Percentiles rank a stretch among this genome's conserved stretches.
Conservation (phyloP, 2,888 invertebrate species). For the Plagodis pulveraria region DNA sequence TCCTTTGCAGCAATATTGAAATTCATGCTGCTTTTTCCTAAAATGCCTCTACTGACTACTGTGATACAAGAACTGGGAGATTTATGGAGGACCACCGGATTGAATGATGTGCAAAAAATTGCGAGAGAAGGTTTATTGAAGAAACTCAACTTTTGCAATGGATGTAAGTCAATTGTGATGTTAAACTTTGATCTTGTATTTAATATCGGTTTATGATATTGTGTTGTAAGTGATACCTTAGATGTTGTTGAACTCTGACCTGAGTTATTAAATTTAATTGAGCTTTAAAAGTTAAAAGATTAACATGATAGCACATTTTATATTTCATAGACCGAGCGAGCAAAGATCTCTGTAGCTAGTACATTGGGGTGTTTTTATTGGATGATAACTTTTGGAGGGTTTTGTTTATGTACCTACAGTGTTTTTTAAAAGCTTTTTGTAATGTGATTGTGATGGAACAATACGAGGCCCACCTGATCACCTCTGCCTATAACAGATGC, state of each 20-base stretch:
- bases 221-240: neutral
- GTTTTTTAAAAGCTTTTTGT: no score
- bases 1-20: slow-evolving; percentile 42
- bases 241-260: neutral
- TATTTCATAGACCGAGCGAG: no score
- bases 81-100: slow-evolving; percentile 41
- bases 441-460: no score
- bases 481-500: no score
- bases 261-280: no score
- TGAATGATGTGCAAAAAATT: slow-evolving; percentile 36
- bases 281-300: no score
- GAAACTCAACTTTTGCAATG: slow-evolving; percentile 38
- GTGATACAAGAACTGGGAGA: slow-evolving; percentile 44
- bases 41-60: slow-evolving; percentile 32
- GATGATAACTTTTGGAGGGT: no score
- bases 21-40: slow-evolving; percentile 34
- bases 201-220: neutral
- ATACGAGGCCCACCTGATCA: no score
- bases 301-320: no score
- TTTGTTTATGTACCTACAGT: no score
- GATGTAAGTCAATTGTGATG: slow-evolving; percentile 28
- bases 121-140: slow-evolving; percentile 35
- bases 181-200: neutral
- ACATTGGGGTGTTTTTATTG: no score
- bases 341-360: no score